Percentiles rank a stretch among this genome's conserved stretches.
phyloP scores from a whole-genome alignment of 2,797 vertebrate genomes.

The Sebastes oblongus region DNA sequence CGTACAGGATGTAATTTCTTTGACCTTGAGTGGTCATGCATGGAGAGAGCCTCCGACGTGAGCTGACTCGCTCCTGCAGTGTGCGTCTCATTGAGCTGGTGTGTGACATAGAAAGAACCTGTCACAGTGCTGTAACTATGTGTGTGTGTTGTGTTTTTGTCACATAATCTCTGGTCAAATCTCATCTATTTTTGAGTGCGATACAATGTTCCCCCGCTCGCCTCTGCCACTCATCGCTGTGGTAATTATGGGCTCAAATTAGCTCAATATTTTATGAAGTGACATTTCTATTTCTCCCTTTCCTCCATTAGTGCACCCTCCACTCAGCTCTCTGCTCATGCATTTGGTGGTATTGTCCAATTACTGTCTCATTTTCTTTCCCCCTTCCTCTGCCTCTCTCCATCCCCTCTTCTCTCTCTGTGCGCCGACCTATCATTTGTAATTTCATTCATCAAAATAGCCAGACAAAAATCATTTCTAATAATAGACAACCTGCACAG shows the following conservation, averaged over 20 bases:
- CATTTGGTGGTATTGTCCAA: slow-evolving; percentile 41
- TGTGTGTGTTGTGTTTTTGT: not conserved
- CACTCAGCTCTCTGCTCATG: slow-evolving; percentile 36
- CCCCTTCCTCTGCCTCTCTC: not conserved
- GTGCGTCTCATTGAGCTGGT: not conserved
- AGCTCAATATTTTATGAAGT: slow-evolving; percentile 38
- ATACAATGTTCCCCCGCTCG: not conserved
- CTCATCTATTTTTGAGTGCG: slow-evolving; percentile 13
- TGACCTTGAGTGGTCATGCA: slow-evolving; percentile 53
- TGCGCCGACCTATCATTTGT: not conserved
- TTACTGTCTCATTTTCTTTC: slow-evolving; percentile 31
- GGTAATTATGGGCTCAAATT: slow-evolving; percentile 56
- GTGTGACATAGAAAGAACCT: not conserved
- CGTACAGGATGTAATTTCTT: slow-evolving; percentile 35
- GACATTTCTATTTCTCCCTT: slow-evolving; percentile 57
- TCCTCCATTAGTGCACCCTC: slow-evolving; percentile 41
- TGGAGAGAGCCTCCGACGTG: slow-evolving; percentile 19
- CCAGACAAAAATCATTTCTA: slow-evolving; percentile 32
- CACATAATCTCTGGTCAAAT: slow-evolving; percentile 28
- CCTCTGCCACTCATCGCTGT: slow-evolving; percentile 31
- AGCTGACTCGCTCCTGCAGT: slow-evolving; percentile 29
- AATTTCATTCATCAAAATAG: slow-evolving; percentile 29
- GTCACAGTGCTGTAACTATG: not conserved
- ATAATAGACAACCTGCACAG: not conserved
- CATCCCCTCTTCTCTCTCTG: not conserved